Conservation (phyloP, 2,888 invertebrate species). For the Imbricaverruca yamaguchii region DNA sequence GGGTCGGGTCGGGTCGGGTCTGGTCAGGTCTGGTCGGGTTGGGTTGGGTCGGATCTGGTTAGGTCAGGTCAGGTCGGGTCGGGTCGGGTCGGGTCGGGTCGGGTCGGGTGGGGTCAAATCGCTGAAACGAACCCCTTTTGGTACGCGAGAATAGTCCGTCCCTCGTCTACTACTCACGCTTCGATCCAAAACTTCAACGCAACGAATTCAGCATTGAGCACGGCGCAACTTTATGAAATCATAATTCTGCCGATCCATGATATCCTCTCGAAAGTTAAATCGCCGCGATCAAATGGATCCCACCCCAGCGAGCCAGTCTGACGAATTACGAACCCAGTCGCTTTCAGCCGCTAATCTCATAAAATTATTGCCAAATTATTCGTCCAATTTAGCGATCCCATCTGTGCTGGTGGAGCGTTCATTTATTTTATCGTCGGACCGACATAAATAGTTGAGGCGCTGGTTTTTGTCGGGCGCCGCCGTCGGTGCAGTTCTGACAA, state of each 20-base stretch:
- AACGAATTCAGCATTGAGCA: no score
- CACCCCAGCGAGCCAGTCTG: not conserved
- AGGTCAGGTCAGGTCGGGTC: no score
- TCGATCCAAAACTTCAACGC: no score
- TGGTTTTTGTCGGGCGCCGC: not conserved
- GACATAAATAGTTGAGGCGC: constrained; percentile 13
- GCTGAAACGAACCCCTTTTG: no score
- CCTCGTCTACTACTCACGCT: no score
- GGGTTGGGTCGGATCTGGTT: no score
- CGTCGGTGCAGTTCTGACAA: not conserved
- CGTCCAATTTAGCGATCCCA: constrained; percentile 22
- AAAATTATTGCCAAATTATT: constrained; percentile 19
- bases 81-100: no score
- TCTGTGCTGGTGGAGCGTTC: not conserved
- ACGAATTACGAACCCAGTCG: not conserved
- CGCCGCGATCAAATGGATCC: not conserved
- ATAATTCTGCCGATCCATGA: not conserved
- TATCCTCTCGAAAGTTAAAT: not conserved
- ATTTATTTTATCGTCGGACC: constrained; percentile 1
- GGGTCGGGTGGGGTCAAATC: no score
- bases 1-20: no score
- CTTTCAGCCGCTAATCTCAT: constrained; percentile 12
- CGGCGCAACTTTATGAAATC: not conserved
- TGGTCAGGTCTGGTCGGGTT: no score
- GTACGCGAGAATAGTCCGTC: no score